These are phyloP conservation scores for Drusus annulatus DNA, from an alignment of 1,140 invertebrate genomes.

Conservation along the genomic window DNA sequence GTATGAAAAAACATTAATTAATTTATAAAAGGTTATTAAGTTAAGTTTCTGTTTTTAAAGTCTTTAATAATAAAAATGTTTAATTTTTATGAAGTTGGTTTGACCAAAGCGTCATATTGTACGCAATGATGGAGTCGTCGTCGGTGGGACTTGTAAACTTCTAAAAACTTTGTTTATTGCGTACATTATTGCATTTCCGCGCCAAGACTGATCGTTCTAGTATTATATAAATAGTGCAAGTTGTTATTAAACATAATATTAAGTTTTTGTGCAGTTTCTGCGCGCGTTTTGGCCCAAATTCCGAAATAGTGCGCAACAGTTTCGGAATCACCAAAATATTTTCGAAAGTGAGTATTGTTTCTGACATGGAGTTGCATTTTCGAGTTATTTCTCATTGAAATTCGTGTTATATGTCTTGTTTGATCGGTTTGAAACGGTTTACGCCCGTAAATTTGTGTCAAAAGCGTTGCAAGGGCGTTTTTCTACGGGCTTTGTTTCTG, in stretches of 20 bases:
- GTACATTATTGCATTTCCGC: conserved; percentile 18
- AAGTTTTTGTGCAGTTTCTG: background rate
- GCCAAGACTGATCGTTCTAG: background rate
- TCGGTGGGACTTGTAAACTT: conserved; percentile 54
- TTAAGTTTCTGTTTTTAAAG: background rate
- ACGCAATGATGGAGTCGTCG: conserved; percentile 70
- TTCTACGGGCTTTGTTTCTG: conserved; percentile 65
- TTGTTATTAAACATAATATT: background rate
- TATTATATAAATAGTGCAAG: background rate
- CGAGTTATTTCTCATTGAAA: background rate
- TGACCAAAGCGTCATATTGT: conserved; percentile 70
- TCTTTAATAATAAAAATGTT: background rate
- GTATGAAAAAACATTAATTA: background rate
- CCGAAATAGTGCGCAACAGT: conserved; percentile 42
- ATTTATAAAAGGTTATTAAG: too few species aligned
- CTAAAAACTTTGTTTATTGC: conserved; percentile 50
- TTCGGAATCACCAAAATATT: conserved; percentile 72
- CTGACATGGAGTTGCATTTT: conserved; percentile 1
- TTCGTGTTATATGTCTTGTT: background rate
- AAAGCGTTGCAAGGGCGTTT: background rate
- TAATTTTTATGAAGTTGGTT: conserved; percentile 59
- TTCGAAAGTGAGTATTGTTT: conserved; percentile 66
- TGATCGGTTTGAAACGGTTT: background rate
- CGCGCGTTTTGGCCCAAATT: background rate
- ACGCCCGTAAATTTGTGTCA: background rate